Conservation (phyloP, 2,113 vertebrate species). For the Leucopsar rothschildi region DNA sequence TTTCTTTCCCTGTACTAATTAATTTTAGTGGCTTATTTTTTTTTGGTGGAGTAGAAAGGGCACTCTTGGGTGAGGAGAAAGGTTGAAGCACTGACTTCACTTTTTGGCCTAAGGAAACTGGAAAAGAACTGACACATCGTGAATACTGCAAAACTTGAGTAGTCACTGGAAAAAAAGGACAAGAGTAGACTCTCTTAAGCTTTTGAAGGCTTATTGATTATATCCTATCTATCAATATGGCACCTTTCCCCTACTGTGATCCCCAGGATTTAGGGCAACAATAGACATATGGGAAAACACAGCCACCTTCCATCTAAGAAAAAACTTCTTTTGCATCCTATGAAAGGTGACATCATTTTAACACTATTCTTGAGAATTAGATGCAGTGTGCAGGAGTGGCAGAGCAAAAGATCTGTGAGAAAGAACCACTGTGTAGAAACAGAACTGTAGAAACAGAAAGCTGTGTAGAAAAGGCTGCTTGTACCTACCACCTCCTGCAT, state of each 20-base stretch:
- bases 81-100: not conserved
- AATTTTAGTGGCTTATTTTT: not conserved
- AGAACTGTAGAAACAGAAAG: not conserved
- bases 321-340: not conserved
- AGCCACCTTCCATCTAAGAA: not conserved
- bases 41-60: not conserved
- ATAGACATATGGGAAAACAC: not conserved
- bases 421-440: not conserved
- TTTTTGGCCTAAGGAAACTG: not conserved
- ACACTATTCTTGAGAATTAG: not conserved
- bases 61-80: not conserved
- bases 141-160: not conserved
- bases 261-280: not conserved
- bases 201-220: not conserved
- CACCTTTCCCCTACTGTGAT: not conserved
- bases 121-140: not conserved
- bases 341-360: fast-evolving
- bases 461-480: not conserved
- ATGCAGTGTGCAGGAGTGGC: not conserved
- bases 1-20: not conserved
- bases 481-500: fast-evolving
- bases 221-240: not conserved
- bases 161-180: not conserved
- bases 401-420: not conserved
- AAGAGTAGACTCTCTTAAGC: not conserved